Evolutionary conservation across 1,140 invertebrate genomes (phyloP), one percentile per base, ranked within the genome.

Genomic region (Cotesia typhae): DNA sequence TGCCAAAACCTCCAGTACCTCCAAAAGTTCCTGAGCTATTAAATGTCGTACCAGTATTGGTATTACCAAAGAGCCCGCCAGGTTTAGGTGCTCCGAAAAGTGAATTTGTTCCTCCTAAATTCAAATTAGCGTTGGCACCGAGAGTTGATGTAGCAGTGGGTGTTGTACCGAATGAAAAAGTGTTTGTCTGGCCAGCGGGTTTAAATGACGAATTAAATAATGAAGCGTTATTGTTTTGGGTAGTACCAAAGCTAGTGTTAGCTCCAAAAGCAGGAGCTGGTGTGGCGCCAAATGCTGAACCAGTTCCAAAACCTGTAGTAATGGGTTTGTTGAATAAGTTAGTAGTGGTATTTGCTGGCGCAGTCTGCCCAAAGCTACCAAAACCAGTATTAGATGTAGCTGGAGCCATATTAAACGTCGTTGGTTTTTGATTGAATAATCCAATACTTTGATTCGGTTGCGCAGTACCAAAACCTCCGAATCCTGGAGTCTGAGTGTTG

Each of bases 61-160:
- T 81, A 57, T 78, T 87, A 28, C 88, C 88, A 82, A 93, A 93
- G 3, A 93, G 77, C 52, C 88, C 88, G 3, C 88, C 85, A 2
- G 90, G 84, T 77, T 89, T 90, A 71, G 84, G 84, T 67, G 84
- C 85, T 1, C 84, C 84, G 77, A 90, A 90, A 3, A 90, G 76
- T 4, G 80, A 81, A 35, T 79, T 84, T 20, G 87, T 86, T 7
- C 84, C 75, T 52, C 88, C 87, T 53, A 89, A 82, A 66, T 79
- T 85, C 2, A 90, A 78, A 67, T 82, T 79, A 17, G 83, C 79
- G 53, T 80, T 82, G 20, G 81, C 81, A 72, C 83, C 83, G 73
- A 88, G 83, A 7, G 75, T 75, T 57, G 83, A 82, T 4, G 84
- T 83, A 3, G 84, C 84, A 3, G 87, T 81, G 2, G 88, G 82